These are phyloP conservation scores for Ammodytes dubius DNA, from an alignment of 2,113 vertebrate genomes.

Conservation along the genomic window DNA sequence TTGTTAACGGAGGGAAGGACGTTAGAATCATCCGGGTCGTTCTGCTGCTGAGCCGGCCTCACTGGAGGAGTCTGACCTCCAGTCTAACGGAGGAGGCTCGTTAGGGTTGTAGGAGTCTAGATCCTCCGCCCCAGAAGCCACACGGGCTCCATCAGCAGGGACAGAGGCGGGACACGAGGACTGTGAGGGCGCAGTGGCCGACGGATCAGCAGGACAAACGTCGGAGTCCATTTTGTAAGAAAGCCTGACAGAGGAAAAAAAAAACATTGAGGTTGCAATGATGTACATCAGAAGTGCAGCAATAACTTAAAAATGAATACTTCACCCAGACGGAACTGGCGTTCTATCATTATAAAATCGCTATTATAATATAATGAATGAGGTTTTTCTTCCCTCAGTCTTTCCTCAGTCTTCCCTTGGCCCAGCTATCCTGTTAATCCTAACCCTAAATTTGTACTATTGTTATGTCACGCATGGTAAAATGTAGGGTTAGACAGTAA, in stretches of 20 bases:
- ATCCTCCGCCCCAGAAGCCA: constrained; percentile 64
- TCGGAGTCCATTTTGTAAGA: constrained; percentile 68
- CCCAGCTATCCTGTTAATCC: too few species aligned
- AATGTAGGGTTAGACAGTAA: too few species aligned
- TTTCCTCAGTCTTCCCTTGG: too few species aligned
- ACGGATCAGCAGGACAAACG: constrained; percentile 21
- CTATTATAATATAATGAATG: too few species aligned
- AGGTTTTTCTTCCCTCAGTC: too few species aligned
- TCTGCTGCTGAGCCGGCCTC: constrained; percentile 63
- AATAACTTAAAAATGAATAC: background rate
- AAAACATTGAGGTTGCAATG: background rate
- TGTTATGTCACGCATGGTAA: too few species aligned
- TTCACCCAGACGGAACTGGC: too few species aligned
- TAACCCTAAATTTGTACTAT: too few species aligned
- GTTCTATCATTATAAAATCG: too few species aligned
- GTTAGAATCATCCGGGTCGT: constrained; percentile 69
- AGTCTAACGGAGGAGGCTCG: constrained; percentile 86
- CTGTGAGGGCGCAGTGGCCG: constrained; percentile 3
- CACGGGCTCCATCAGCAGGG: background rate
- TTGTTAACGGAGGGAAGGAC: constrained; percentile 53
- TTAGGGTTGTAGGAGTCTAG: constrained; percentile 77
- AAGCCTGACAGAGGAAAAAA: constrained; percentile 28
- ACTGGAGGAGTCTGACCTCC: constrained; percentile 86
- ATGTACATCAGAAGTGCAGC: background rate
- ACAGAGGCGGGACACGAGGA: background rate